Conservation (phyloP, 2,888 invertebrate genomes). For the Idaea dimidiata region DNA sequence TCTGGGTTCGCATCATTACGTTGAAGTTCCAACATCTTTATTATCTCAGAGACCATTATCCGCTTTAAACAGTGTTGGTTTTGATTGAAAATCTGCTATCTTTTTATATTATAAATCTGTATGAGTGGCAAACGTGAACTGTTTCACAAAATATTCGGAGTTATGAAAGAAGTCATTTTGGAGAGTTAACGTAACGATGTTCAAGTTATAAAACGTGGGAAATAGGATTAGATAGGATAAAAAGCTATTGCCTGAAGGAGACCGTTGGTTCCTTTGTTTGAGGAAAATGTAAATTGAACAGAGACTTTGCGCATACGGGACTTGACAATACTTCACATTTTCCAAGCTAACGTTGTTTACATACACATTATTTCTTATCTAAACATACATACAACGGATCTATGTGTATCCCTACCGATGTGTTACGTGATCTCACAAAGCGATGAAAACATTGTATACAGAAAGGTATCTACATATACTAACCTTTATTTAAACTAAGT, state of each 20-base stretch:
- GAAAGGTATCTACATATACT: too few species aligned
- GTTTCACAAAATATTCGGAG: not conserved
- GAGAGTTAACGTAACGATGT: slow-evolving; percentile 38
- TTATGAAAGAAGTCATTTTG: slow-evolving; percentile 26
- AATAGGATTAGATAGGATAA: slow-evolving; percentile 54
- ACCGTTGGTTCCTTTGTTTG: slow-evolving; percentile 42
- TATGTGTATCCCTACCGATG: slow-evolving; percentile 13
- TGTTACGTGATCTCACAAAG: slow-evolving; percentile 28
- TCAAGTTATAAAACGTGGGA: slow-evolving; percentile 43
- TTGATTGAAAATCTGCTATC: slow-evolving; percentile 15
- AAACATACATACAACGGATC: not conserved
- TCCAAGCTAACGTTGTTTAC: slow-evolving; percentile 30
- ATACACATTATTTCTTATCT: slow-evolving; percentile 25
- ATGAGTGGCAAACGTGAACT: not conserved
- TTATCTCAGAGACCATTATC: not conserved
- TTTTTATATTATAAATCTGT: slow-evolving; percentile 29
- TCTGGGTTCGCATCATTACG: slow-evolving; percentile 22
- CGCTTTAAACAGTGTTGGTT: not conserved
- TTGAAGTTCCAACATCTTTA: slow-evolving; percentile 8
- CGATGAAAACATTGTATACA: slow-evolving; percentile 15
- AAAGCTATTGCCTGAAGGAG: slow-evolving; percentile 45
- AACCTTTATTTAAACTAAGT: too few species aligned
- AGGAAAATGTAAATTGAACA: slow-evolving; percentile 53
- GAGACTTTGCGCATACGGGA: slow-evolving; percentile 26
- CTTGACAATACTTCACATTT: slow-evolving; percentile 31